Base-by-base conservation (phyloP, 2,797 vertebrate species). In the Brachyalestes nurse region DNA sequence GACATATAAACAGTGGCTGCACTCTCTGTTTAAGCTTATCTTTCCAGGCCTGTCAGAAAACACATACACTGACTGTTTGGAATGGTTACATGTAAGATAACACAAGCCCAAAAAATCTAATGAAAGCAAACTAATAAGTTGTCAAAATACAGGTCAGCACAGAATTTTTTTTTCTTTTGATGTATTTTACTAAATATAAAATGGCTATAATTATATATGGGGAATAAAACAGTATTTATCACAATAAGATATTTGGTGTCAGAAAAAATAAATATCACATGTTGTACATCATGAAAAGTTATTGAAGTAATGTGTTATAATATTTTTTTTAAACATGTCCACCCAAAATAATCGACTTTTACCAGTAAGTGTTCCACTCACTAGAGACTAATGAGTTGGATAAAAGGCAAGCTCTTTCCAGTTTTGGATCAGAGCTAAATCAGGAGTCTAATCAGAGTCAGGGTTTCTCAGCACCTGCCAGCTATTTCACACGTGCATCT, bases 1-100 rank as follows among this genome's bases (percentile, higher is more conserved):
- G 77, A 87, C 75, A 60, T 67, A 62, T 19, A 80, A 70, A 57
- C 28, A 75, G 40, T 58, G 87, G 87, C 85, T 90, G 86, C 85
- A 88, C 82, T 73, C 75, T 77, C 80, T 77, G 81, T 72, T 84
- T 78, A 17, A 61, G 72, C 76, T 81, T 67, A 83, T 64, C 19
- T 73, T 82, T 86, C 74, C 79, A 86, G 78, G 75, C 80, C 77
- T 74, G 76, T 83, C 69, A 66, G 40, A 67, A 67, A 21, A 21
- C 2, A 45, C 66, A 47, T 14, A 47, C 13, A 21, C 55, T 21
- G 58, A 19, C 21, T 5, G 17, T 16, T 4, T 57, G 23, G 53
- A 4, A 55, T 34, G 16, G 60, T 47, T n/a, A 21, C 25, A 55
- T 55, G 45, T 55, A 53, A 55, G 13, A 66, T 40, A 40, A 53